Base-by-base conservation (phyloP, 2,888 invertebrate species). In the Phaedon cochleariae region DNA sequence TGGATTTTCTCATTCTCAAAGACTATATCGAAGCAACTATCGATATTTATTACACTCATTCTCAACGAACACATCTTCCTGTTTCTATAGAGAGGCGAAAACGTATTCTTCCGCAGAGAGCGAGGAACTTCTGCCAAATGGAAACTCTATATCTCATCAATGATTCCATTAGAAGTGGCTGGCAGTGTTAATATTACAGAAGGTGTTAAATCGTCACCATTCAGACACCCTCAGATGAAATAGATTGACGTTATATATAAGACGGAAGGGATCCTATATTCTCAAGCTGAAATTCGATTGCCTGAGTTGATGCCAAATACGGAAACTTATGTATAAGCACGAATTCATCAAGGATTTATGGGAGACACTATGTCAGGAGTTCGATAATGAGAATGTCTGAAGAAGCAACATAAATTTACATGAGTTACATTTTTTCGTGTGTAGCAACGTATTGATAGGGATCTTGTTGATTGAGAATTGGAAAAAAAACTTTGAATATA, bases 311-410 rank as follows among this genome's bases (percentile, higher is more conserved):
- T 75, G 75, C 76, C 77, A 77, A 77, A 77, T 77, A 77, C 75
- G 72, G 71, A 75, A 75, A 74, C 69, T 76, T 73, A 77, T 77
- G 77, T 77, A 76, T 71, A 74, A 76, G 77, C 78, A 77, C 76
- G 77, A 70, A 75, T 74, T 77, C 74, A 77, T 75, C 71, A 64
- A 41, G 65, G 68, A 78, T 77, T 74, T 76, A 78, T 76, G 72
- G 59, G 65, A 68, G 72, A 67, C 73, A 71, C 74, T 77, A 72
- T 73, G 74, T 77, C 76, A 76, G 68, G 68, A 69, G 70, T 75
- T 75, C 72, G 67, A 75, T 75, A 74, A 69, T 31, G 29, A 59
- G 49, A 69, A 64, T 63, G 60, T 20, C 15, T 21, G 49, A 58
- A 62, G 62, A 59, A 57, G 67, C 51, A 52, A 57, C 65, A 67